These are phyloP conservation scores for Stegana nigrithorax DNA, from an alignment of 2,888 invertebrate genomes.

Conservation along the genomic window DNA sequence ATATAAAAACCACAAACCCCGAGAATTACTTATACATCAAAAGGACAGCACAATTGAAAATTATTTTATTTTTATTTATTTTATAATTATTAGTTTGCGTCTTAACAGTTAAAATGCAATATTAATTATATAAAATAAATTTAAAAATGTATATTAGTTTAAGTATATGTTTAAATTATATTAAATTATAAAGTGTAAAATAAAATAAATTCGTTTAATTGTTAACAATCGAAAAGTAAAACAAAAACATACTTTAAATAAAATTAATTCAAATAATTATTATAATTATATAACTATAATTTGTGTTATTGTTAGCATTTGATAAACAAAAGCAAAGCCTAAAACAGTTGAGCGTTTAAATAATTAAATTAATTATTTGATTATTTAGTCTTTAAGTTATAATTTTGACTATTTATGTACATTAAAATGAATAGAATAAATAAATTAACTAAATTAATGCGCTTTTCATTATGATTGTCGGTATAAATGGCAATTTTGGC, in stretches of 20 bases:
- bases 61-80: slow-evolving; percentile 36
- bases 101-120: slow-evolving; percentile 13
- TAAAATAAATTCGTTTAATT: slow-evolving; percentile 27
- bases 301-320: slow-evolving; percentile 16
- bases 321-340: slow-evolving; percentile 28
- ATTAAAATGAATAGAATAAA: too few species aligned
- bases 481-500: too few species aligned
- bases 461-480: too few species aligned
- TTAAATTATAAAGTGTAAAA: slow-evolving; percentile 23
- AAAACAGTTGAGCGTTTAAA: neutral
- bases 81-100: slow-evolving; percentile 45
- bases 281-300: slow-evolving; percentile 19
- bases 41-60: slow-evolving; percentile 34
- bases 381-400: slow-evolving; percentile 15
- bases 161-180: slow-evolving; percentile 13
- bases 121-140: slow-evolving; percentile 37
- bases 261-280: slow-evolving; percentile 19
- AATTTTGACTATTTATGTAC: too few species aligned
- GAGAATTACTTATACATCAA: too few species aligned
- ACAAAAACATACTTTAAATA: neutral
- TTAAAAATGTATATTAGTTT: slow-evolving; percentile 22
- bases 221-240: slow-evolving; percentile 17
- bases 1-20: too few species aligned
- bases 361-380: slow-evolving; percentile 14
- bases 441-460: too few species aligned